Evolutionary conservation across 2,113 vertebrate genomes (phyloP).

Genomic region (Circaetus cinerascens): DNA sequence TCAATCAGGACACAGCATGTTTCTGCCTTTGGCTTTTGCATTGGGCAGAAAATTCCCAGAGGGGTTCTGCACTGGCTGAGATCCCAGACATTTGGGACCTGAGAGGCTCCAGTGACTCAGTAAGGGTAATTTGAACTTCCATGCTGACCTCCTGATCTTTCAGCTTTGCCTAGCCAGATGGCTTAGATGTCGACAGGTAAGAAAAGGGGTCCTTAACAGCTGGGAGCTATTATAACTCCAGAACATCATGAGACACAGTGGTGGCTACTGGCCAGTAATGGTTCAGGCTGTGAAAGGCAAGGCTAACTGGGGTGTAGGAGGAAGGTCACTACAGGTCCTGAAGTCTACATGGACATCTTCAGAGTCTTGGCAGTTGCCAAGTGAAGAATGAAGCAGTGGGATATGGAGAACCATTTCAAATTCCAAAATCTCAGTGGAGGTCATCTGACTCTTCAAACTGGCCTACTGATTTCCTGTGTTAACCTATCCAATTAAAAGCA

Average conservation of each 20-base stretch:
- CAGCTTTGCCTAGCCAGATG: not conserved
- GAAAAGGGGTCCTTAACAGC: not conserved
- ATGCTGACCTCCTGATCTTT: not conserved
- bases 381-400: not conserved
- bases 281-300: not conserved
- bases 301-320: not conserved
- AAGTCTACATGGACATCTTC: not conserved
- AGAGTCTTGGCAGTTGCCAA: not conserved
- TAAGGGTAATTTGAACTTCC: not conserved
- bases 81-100: constrained; percentile 10
- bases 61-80: not conserved
- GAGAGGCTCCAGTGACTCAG: not conserved
- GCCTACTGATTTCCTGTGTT: not conserved
- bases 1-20: not conserved
- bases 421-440: not conserved
- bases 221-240: not conserved
- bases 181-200: not conserved
- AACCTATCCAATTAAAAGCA: not conserved
- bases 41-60: not conserved
- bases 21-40: constrained; percentile 8
- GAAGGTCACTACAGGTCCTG: not conserved
- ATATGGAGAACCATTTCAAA: not conserved
- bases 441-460: not conserved
- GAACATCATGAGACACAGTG: not conserved
- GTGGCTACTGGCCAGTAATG: not conserved